A percentile compares a stretch with the other conserved stretches of the same genome.
Evolutionary conservation across 35 echinoderm and acorn worm species (phyloP).

Genomic region (Ophiothrix spiculata): DNA sequence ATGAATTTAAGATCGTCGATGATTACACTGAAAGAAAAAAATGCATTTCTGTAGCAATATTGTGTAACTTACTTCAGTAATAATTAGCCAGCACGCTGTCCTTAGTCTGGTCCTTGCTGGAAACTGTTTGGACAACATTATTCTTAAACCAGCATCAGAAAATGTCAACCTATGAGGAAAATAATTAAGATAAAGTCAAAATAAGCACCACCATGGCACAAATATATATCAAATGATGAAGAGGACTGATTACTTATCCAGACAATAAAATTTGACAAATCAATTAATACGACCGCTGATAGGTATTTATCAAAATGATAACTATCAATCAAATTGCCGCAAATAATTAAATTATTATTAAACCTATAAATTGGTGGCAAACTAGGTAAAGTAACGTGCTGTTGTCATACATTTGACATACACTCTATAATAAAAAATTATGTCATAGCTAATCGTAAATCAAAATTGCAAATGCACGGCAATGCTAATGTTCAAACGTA

Average conservation of each 20-base stretch:
- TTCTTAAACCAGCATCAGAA: conserved; percentile 87
- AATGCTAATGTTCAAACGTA: background rate
- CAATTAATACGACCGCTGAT: too few species aligned
- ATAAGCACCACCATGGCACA: background rate
- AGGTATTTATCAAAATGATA: background rate
- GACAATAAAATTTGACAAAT: too few species aligned
- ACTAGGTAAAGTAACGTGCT: too few species aligned
- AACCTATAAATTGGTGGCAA: background rate
- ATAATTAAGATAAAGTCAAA: background rate
- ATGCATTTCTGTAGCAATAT: too few species aligned
- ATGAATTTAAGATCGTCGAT: too few species aligned
- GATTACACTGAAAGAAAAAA: too few species aligned
- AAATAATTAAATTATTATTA: background rate
- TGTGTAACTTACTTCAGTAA: conserved; percentile 69
- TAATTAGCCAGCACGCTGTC: conserved; percentile 99
- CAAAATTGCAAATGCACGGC: too few species aligned
- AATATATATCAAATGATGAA: background rate
- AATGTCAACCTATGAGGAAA: conserved; percentile 78
- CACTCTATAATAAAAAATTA: too few species aligned
- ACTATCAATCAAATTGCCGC: background rate
- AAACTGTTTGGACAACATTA: conserved; percentile 96
- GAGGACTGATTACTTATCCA: background rate
- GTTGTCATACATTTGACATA: too few species aligned
- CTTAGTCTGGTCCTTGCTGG: conserved; percentile 90
- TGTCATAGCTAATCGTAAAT: too few species aligned